Evolutionary conservation across 2,113 vertebrate species (phyloP).

Genomic region (Hippocampus comes): DNA sequence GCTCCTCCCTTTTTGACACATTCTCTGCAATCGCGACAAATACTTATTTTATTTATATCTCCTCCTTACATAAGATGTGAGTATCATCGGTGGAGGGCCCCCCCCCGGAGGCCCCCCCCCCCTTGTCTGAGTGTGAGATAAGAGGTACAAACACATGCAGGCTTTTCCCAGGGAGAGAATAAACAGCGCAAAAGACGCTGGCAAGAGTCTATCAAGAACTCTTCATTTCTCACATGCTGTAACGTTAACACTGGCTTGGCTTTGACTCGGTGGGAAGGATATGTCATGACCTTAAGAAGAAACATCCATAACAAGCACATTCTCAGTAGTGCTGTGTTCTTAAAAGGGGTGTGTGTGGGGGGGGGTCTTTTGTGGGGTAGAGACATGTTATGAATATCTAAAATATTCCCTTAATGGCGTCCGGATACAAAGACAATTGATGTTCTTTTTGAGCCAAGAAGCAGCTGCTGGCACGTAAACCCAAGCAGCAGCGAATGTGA

Average conservation of each 20-base stretch:
- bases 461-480: conserved; percentile 2
- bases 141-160: conserved; percentile 13
- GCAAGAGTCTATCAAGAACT: conserved; percentile 17
- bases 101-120: neutral
- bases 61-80: conserved; percentile 32
- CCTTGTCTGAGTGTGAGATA: conserved; percentile 13
- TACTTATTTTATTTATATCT: neutral
- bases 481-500: too few relatives aligned
- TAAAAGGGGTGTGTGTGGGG: neutral
- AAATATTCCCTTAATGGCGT: too few relatives aligned
- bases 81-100: conserved; percentile 9
- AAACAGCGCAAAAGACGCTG: conserved; percentile 1
- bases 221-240: neutral
- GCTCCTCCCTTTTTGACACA: conserved; percentile 35
- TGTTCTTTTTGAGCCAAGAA: conserved; percentile 26
- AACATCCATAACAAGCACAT: conserved; percentile 23
- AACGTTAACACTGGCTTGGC: neutral
- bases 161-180: conserved; percentile 7
- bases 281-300: conserved; percentile 22
- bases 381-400: neutral
- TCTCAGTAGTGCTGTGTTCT: neutral
- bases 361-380: neutral
- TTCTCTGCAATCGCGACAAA: conserved; percentile 12
- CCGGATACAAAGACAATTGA: conserved; percentile 19
- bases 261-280: conserved; percentile 12